Conservation (phyloP, 2,113 vertebrate species). For the Arenaria interpres region DNA sequence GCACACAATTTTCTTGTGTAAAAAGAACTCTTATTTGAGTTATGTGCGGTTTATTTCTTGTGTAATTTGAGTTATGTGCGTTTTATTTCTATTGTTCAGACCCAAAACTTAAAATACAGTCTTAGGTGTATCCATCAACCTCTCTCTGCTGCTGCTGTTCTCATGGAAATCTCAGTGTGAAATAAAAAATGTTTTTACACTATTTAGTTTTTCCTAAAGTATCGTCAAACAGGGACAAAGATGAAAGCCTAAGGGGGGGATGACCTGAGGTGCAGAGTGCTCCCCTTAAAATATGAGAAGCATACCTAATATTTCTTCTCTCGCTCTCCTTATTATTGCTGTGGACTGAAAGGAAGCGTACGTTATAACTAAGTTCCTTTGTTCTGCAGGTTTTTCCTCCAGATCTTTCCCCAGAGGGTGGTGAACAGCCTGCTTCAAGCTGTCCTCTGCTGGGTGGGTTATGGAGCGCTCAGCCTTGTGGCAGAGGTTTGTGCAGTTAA, state of each 20-base stretch:
- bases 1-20: background rate
- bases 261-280: background rate
- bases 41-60: background rate
- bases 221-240: background rate
- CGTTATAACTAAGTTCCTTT: background rate
- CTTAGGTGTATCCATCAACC: accelerated
- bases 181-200: background rate
- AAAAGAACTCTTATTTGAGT: too few species aligned
- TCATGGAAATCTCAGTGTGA: background rate
- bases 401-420: background rate
- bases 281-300: background rate
- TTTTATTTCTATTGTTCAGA: background rate
- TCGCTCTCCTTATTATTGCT: background rate
- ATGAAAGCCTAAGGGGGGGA: background rate
- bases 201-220: background rate
- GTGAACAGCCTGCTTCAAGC: background rate
- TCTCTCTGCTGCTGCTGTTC: background rate
- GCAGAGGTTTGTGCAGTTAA: background rate
- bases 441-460: background rate
- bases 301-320: background rate
- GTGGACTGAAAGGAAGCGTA: background rate
- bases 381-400: background rate
- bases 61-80: background rate
- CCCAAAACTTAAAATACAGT: background rate
- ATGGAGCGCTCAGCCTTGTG: background rate